Evolutionary conservation across 2,113 vertebrate species (phyloP), one percentile per base, ranked within the genome.

Genomic region (Lampris incognitus): DNA sequence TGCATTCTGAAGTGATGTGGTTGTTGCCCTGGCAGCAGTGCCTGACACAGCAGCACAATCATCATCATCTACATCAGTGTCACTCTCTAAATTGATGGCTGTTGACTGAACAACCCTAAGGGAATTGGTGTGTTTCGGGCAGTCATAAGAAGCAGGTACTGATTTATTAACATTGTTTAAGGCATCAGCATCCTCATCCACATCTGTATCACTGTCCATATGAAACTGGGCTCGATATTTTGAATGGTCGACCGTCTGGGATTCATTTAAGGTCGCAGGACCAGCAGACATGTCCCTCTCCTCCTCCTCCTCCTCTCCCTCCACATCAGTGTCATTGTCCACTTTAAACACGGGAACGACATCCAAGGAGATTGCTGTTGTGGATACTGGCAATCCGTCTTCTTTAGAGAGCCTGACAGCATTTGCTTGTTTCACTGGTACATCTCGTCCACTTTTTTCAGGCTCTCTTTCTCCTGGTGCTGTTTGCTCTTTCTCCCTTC

Each of bases 161-260:
- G 51, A n/a, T 70, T 73, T 72, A 38, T 56, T 5, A 57, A 55
- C 64, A 48, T 65, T 44, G 50, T 52, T 58, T 6, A 49, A 56
- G 6, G 52, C 44, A 4, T 75, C 70, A 5, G 76, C 67, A 41
- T 83, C 79, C 6, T 89, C 87, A 9, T 91, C 89, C 0, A 83
- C 70, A 76, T 93, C 91, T 46, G 93, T 93, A 57, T 94, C 93
- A 66, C 89, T 93, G 72, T 94, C 90, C 84, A 91, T 85, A 51
- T 87, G 67, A 78, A 91, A 72, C 13, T 79, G 74, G 11, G 9
- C 66, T 50, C 60, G 76, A 42, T 83, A 55, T 50, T 71, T 64
- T 54, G 62, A 62, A 9, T 64, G 77, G 61, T 51, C 66, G 39
- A 52, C 42, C 50, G 81, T n/a, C 46, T 74, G 72, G 3, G 51